These are phyloP conservation scores for Coracopsis vasa DNA, from an alignment of 2,113 vertebrate genomes.

Conservation along the genomic window DNA sequence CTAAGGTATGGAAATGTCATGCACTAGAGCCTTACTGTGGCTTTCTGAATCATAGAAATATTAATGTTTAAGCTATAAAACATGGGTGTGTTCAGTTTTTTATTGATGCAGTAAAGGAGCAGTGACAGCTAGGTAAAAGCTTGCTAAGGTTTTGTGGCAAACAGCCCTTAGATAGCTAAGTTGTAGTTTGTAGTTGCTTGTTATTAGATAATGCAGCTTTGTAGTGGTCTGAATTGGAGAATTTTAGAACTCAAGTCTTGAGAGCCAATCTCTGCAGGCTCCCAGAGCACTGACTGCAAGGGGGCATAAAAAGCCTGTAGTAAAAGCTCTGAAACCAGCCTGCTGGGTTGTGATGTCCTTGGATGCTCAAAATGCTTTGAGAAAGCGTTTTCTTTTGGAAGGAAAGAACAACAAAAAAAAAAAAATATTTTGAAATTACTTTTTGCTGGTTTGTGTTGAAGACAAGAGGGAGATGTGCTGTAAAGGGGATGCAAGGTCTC, in stretches of 20 bases:
- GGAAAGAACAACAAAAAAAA: neutral
- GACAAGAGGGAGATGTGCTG: neutral
- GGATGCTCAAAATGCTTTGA: neutral
- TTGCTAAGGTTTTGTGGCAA: neutral
- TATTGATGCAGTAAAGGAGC: neutral
- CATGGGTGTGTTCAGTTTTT: neutral
- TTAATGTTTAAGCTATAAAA: neutral
- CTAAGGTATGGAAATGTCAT: neutral
- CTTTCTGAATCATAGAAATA: neutral
- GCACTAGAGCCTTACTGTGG: neutral
- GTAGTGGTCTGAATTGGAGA: neutral
- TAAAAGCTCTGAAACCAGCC: neutral
- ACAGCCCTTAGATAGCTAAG: neutral
- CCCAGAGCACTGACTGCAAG: neutral
- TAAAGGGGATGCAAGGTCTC: neutral
- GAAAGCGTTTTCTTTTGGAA: neutral
- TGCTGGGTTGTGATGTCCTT: neutral
- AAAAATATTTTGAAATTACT: neutral
- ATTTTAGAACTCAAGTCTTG: neutral
- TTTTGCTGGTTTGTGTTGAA: neutral
- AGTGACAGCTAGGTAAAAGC: neutral
- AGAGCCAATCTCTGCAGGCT: neutral
- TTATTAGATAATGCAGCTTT: neutral
- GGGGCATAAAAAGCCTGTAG: fast-evolving
- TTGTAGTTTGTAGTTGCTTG: neutral